These are phyloP conservation scores for Apeira syringaria DNA, from an alignment of 2,888 invertebrate species.

Conservation along the genomic window DNA sequence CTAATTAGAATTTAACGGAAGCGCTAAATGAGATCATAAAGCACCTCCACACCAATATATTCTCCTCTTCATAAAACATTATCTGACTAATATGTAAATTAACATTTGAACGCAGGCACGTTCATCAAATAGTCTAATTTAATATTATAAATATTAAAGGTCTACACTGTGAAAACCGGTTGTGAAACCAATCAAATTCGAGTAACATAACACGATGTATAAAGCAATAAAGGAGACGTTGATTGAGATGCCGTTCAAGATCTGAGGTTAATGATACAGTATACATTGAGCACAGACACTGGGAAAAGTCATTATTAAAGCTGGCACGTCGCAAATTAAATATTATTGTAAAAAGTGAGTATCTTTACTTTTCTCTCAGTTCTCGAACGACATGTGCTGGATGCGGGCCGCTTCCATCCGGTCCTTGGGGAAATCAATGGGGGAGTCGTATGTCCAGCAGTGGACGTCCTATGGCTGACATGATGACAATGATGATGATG, in stretches of 20 bases:
- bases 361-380: no score
- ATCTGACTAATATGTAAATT: constrained; percentile 41
- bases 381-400: no score
- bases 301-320: background rate
- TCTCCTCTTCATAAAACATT: constrained; percentile 34
- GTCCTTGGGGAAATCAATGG: no score
- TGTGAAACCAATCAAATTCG: constrained; percentile 40
- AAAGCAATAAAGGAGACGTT: constrained; percentile 56
- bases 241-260: constrained; percentile 37
- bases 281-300: background rate
- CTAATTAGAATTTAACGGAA: constrained; percentile 45
- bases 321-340: background rate
- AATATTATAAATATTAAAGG: constrained; percentile 38
- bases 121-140: constrained; percentile 37
- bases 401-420: no score
- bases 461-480: no score
- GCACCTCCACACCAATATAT: constrained; percentile 39
- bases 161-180: constrained; percentile 36
- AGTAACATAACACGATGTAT: constrained; percentile 47
- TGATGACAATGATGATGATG: no score
- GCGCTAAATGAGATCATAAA: constrained; percentile 46
- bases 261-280: constrained; percentile 7
- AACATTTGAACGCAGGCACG: constrained; percentile 47
- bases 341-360: no score
- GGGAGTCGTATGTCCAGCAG: no score